Base-by-base conservation (phyloP, 2,113 vertebrate genomes). In the Brachyhypopomus gauderio region DNA sequence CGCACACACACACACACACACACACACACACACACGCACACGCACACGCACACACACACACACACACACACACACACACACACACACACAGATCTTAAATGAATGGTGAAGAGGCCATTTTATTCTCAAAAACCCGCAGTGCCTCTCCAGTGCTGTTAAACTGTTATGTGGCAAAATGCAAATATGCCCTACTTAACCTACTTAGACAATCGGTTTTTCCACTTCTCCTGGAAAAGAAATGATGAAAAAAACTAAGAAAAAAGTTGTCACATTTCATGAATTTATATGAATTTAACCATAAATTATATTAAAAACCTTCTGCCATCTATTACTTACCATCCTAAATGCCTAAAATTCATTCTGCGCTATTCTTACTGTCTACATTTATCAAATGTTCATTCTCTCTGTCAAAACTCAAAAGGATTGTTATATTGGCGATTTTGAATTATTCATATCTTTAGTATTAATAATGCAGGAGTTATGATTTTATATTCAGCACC, bases 361-460 rank as follows among this genome's bases (percentile, higher is more conserved):
- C 36, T 69, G 36, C 72, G 23, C 48, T 55, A 30, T 67, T 52
- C n/a, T n/a, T 38, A 4, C 63, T 60, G 80, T 62, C 48, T 34
- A 64, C 30, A 58, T 64, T 80, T 16, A 56, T 62, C 23, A n/a
- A 12, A 12, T 14, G 45, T 74, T 75, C 71, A 70, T 85, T 81
- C 55, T 85, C 78, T 83, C 48, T 69, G 38, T 25, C 58, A 71
- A 69, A 76, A 74, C 62, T 59, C 5, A 76, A 64, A 66, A 75
- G 70, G 36, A 23, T 55, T 77, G 41, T 82, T 73, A 60, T 78
- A 82, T 86, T 85, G 72, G 63, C 69, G 36, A 64, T 16, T 71
- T 27, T 86, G 45, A 83, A 85, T 87, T 52, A 78, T 87, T 89
- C 63, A 87, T 86, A 25, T 8, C 4, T 64, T 30, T n/a, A 5